Base-by-base conservation (phyloP, 2,888 invertebrate genomes). In the Unio delphinus region DNA sequence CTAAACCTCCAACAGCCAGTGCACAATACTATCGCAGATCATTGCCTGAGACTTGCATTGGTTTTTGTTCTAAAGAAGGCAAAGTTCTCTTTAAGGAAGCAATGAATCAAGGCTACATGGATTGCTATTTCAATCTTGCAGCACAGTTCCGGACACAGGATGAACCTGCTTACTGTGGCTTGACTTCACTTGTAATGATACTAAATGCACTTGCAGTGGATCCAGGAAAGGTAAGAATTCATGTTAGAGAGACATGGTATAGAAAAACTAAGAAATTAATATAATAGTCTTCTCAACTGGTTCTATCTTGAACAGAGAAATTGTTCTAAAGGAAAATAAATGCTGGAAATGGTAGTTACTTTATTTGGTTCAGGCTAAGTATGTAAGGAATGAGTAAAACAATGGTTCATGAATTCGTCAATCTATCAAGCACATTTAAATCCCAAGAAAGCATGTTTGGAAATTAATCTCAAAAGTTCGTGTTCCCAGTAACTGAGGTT, bases 121-220 rank as follows among this genome's bases (percentile, higher is more conserved):
- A 86, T 23, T 86, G 87, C 61, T 90, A 89, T 75, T 90, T 90
- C 78, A 84, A 86, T 67, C 78, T 90, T 18, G 89, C 90, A 0
- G 79, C 89, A 8, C 90, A 90, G 81, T 90, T 90, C 67, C 78
- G 88, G 6, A 90, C 90, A 0, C 90, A 90, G 72, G 90, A 90
- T 69, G 90, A 90, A 58, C 90, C 90, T 11, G 89, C 90, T 0
- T 90, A 84, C 76, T 90, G 90, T 74, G 90, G 90, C n/a, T 82
- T 90, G 23, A 87, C 90, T 30, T 89, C 90, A 3, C 80, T 90
- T 20, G 89, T 90, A 76, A 85, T 84, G 86, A 86, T 87, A 6
- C 80, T 90, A 55, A 90, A 90, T 73, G 86, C 89, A 5, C 79
- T 90, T 54, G 89, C 88, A 70, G 86, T 89, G 8, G 89, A 89